Evolutionary conservation across 2,888 invertebrate genomes (phyloP).

Genomic region (Dicyrtomina minuta): DNA sequence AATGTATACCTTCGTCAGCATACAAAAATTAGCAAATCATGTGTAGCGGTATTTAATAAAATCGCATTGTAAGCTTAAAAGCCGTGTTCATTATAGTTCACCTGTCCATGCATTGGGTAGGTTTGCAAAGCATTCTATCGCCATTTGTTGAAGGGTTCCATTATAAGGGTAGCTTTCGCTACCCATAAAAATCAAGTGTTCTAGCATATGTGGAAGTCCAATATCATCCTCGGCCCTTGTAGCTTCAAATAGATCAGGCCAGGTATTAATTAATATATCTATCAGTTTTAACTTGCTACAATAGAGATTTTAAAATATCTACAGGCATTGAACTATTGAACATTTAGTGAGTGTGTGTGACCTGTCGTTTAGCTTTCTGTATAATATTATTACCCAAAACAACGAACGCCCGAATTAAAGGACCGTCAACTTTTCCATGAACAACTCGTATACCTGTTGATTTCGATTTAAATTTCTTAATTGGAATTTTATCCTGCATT

Average conservation of each 20-base stretch:
- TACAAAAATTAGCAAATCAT: no score
- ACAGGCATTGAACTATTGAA: not conserved
- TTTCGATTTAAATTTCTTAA: not conserved
- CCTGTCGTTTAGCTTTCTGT: no score
- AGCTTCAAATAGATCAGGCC: not conserved
- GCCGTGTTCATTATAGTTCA: not conserved
- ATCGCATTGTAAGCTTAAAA: no score
- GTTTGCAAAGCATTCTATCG: not conserved
- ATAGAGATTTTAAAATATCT: not conserved
- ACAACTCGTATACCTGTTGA: not conserved
- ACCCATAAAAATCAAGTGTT: not conserved
- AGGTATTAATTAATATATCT: no score
- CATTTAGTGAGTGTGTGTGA: no score
- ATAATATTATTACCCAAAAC: not conserved
- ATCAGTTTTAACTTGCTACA: no score
- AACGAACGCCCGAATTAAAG: not conserved
- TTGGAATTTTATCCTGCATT: not conserved
- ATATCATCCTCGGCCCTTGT: not conserved
- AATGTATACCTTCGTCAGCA: no score
- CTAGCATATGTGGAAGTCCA: not conserved
- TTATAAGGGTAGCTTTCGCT: conserved; percentile 1
- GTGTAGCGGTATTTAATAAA: no score
- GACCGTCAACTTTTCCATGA: not conserved
- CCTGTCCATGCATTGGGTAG: not conserved
- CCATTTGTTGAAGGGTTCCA: not conserved